These are phyloP conservation scores for Apamea crenata DNA, from an alignment of 2,888 invertebrate genomes.

Conservation along the genomic window DNA sequence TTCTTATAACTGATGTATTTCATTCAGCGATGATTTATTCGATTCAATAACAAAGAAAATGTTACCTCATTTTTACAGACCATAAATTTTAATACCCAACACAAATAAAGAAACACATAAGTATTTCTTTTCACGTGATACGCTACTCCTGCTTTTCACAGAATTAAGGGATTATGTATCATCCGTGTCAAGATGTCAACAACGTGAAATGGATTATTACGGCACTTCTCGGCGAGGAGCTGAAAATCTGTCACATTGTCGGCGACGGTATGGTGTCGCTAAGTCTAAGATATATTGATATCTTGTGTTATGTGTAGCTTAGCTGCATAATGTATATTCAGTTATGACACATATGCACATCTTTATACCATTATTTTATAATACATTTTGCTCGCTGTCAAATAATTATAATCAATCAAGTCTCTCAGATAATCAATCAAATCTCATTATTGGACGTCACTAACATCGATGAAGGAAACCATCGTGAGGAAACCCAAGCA, in stretches of 20 bases:
- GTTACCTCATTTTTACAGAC: neutral
- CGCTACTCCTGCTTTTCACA: conserved; percentile 23
- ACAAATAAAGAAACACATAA: conserved; percentile 12
- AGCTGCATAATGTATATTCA: conserved; percentile 21
- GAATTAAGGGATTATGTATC: conserved; percentile 53
- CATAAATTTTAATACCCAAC: neutral
- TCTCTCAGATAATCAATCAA: neutral
- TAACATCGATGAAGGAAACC: neutral
- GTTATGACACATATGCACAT: neutral
- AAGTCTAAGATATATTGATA: conserved; percentile 24
- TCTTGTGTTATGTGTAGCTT: conserved; percentile 8
- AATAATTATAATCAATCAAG: neutral
- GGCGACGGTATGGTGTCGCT: neutral
- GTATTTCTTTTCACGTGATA: neutral
- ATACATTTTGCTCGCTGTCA: neutral
- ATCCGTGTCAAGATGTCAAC: conserved; percentile 53
- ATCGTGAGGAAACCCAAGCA: neutral
- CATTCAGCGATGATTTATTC: neutral
- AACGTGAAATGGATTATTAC: conserved; percentile 56
- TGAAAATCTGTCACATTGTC: conserved; percentile 54
- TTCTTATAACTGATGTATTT: neutral
- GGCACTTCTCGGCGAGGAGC: conserved; percentile 14
- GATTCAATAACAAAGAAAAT: neutral
- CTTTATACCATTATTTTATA: neutral
- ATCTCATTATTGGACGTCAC: neutral